phyloP scores from a whole-genome alignment of 2,797 vertebrate species.

The Erpetoichthys calabaricus region DNA sequence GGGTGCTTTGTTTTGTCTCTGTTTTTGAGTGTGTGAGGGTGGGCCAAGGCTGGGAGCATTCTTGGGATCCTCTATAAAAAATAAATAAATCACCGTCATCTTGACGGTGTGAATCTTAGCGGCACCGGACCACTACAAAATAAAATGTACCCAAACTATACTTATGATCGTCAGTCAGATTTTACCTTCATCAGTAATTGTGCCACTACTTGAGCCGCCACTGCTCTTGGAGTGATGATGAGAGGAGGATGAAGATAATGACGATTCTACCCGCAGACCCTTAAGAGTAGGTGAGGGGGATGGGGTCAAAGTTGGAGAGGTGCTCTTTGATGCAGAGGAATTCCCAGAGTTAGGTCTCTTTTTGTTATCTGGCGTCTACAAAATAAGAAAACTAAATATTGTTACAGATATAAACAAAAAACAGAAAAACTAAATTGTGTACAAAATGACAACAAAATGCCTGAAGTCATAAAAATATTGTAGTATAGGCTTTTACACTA shows the following conservation, averaged over 20 bases:
- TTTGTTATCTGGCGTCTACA: slow-evolving; percentile 69
- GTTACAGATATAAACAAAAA: background rate
- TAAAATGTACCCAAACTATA: too few relatives aligned
- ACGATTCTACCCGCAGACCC: slow-evolving; percentile 51
- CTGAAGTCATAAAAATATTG: background rate
- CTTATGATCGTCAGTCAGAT: too few relatives aligned
- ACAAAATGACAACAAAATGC: background rate
- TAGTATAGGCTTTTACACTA: too few relatives aligned
- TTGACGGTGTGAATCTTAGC: too few relatives aligned
- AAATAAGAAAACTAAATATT: slow-evolving; percentile 3
- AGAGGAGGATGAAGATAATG: slow-evolving; percentile 73
- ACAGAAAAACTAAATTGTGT: background rate
- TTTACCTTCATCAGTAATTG: slow-evolving; percentile 87
- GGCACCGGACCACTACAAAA: too few relatives aligned
- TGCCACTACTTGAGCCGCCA: slow-evolving; percentile 88
- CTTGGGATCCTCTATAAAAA: too few relatives aligned
- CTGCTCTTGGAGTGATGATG: slow-evolving; percentile 87
- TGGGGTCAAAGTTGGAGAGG: slow-evolving; percentile 84
- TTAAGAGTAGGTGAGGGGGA: slow-evolving; percentile 77
- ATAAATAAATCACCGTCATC: too few relatives aligned
- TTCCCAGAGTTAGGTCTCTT: slow-evolving; percentile 76
- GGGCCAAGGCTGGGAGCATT: too few relatives aligned
- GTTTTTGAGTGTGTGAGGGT: too few relatives aligned
- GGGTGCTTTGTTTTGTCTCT: too few relatives aligned
- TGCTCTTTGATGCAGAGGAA: slow-evolving; percentile 90